Evolutionary conservation across 2,888 invertebrate species (phyloP).

Genomic region (Drosophila crucigera): DNA sequence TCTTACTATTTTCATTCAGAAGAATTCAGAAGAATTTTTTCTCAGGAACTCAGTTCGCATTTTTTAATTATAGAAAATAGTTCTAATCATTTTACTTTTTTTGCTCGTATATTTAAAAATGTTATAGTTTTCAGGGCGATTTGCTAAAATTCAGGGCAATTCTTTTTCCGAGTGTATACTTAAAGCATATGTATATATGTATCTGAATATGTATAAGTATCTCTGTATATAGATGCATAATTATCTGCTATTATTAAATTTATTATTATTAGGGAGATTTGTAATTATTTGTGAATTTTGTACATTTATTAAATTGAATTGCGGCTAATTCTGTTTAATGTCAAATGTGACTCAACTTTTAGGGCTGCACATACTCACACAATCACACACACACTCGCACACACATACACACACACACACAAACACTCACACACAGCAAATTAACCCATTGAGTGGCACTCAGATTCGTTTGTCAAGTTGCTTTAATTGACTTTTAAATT

Average conservation of each 20-base stretch:
- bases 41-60: background rate
- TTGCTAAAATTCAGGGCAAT: background rate
- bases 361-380: slow-evolving; percentile 13
- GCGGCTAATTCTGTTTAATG: slow-evolving; percentile 65
- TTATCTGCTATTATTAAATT: slow-evolving; percentile 27
- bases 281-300: slow-evolving; percentile 48
- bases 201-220: slow-evolving; percentile 22
- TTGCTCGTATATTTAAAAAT: background rate
- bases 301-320: slow-evolving; percentile 56
- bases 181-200: background rate
- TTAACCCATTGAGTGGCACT: slow-evolving; percentile 81
- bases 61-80: background rate
- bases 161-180: background rate
- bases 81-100: background rate
- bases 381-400: slow-evolving; percentile 22
- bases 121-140: background rate
- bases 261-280: slow-evolving; percentile 46
- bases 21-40: background rate
- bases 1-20: background rate
- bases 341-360: slow-evolving; percentile 45
- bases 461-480: slow-evolving; percentile 75
- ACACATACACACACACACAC: slow-evolving; percentile 10
- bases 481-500: slow-evolving; percentile 81
- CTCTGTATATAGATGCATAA: slow-evolving; percentile 3
- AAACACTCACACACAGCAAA: slow-evolving; percentile 56